A percentile compares a stretch with the other conserved stretches of the same genome.
Conservation (phyloP, 1,140 invertebrate genomes). For the Drosophila tsacasi region DNA sequence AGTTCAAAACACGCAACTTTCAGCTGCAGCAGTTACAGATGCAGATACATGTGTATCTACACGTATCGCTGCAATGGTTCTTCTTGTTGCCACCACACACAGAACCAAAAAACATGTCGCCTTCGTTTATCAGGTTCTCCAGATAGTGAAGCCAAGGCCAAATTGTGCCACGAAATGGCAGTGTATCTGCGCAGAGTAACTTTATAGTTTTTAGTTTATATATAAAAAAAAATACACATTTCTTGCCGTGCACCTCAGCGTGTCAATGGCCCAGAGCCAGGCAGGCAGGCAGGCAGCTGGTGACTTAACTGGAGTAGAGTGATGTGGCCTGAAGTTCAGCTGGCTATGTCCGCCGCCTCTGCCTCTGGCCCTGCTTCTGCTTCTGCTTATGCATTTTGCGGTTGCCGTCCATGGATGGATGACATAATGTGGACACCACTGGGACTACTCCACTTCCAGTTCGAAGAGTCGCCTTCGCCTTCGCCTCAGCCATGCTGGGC, state of each 20-base stretch:
- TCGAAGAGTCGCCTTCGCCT: constrained; percentile 1
- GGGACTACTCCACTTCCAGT: constrained; percentile 8
- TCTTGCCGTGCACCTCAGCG: constrained; percentile 17
- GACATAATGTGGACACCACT: constrained; percentile 66
- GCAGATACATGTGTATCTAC: constrained; percentile 63
- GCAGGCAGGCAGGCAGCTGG: neutral
- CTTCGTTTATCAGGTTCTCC: neutral
- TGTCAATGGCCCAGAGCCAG: constrained; percentile 69
- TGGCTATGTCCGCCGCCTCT: too few species aligned
- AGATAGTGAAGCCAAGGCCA: neutral
- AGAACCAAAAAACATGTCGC: constrained; percentile 4
- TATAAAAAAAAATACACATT: neutral
- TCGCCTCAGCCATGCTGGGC: constrained; percentile 52
- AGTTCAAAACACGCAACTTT: constrained; percentile 63
- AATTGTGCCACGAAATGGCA: neutral
- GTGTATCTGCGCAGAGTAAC: neutral
- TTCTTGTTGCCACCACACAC: constrained; percentile 25
- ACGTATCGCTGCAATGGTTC: constrained; percentile 24
- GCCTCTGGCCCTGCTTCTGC: neutral
- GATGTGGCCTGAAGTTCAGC: constrained; percentile 10
- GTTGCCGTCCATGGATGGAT: constrained; percentile 47
- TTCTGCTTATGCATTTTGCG: constrained; percentile 4
- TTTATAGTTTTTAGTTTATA: neutral
- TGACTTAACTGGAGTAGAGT: constrained; percentile 1
- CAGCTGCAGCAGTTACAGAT: constrained; percentile 34